phyloP scores from a whole-genome alignment of 2,888 invertebrate species.

The Geophilus truncorum region DNA sequence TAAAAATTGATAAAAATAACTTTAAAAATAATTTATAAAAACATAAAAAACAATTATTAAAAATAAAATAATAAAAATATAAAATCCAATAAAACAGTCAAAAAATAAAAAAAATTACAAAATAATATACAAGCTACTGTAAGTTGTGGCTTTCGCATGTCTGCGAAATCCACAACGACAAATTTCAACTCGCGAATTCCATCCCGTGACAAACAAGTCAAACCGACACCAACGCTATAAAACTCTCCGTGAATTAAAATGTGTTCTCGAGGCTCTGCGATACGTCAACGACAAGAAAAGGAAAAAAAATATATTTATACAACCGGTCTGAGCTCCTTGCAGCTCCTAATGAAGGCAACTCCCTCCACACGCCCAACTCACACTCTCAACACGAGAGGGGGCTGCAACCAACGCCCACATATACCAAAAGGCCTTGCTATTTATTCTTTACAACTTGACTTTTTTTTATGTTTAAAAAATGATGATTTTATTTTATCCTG shows the following conservation, averaged over 20 bases:
- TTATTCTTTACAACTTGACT: conserved; percentile 4
- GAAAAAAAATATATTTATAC: not conserved
- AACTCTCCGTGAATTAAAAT: not conserved
- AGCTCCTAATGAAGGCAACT: not conserved
- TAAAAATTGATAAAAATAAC: not conserved
- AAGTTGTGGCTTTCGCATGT: too few species aligned
- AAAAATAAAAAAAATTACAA: too few species aligned
- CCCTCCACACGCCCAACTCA: conserved; percentile 4
- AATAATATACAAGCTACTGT: too few species aligned
- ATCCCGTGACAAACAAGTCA: not conserved
- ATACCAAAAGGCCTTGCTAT: not conserved
- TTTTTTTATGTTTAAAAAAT: too few species aligned
- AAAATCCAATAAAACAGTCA: too few species aligned
- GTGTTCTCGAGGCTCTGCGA: not conserved
- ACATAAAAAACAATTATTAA: not conserved
- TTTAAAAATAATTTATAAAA: not conserved
- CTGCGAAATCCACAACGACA: not conserved
- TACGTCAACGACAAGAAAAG: not conserved
- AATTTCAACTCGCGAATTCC: not conserved
- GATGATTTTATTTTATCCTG: not conserved
- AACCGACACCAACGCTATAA: not conserved
- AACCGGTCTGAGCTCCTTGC: not conserved
- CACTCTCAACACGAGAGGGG: not conserved
- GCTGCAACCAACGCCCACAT: conserved; percentile 1
- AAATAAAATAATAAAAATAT: too few species aligned